A percentile compares a stretch with the other conserved stretches of the same genome.
Conservation (phyloP, 2,113 vertebrate species). For the Salvelinus namaycush region DNA sequence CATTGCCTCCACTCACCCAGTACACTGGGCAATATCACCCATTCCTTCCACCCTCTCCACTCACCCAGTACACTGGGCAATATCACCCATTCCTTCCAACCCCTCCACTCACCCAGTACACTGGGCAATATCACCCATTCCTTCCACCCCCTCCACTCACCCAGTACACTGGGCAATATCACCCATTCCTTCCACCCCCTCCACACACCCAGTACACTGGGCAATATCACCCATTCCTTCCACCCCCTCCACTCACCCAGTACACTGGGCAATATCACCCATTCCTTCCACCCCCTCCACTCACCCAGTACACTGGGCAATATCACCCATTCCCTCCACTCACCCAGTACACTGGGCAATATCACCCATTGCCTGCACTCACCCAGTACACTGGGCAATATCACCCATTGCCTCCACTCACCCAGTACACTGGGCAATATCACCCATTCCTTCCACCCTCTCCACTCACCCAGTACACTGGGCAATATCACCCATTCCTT, state of each 20-base stretch:
- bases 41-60: constrained; percentile 71
- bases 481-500: constrained; percentile 79
- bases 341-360: constrained; percentile 95
- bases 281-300: constrained; percentile 74
- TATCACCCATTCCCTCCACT: constrained; percentile 61
- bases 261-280: constrained; percentile 99
- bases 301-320: constrained; percentile 95
- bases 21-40: constrained; percentile 99
- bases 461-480: constrained; percentile 89
- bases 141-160: too few relatives aligned
- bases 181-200: too few relatives aligned
- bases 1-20: constrained; percentile 78
- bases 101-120: constrained; percentile 85
- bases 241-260: constrained; percentile 66
- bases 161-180: too few relatives aligned
- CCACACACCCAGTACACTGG: too few relatives aligned
- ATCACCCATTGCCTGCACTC: constrained; percentile 59
- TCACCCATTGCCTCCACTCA: constrained; percentile 82
- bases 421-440: constrained; percentile 97
- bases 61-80: constrained; percentile 96
- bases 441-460: constrained; percentile 85
- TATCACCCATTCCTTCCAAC: constrained; percentile 61
- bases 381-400: constrained; percentile 84
- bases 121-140: constrained; percentile 99
- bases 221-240: too few relatives aligned